phyloP scores from a whole-genome alignment of 2,888 invertebrate species.

The Cloeon dipterum region DNA sequence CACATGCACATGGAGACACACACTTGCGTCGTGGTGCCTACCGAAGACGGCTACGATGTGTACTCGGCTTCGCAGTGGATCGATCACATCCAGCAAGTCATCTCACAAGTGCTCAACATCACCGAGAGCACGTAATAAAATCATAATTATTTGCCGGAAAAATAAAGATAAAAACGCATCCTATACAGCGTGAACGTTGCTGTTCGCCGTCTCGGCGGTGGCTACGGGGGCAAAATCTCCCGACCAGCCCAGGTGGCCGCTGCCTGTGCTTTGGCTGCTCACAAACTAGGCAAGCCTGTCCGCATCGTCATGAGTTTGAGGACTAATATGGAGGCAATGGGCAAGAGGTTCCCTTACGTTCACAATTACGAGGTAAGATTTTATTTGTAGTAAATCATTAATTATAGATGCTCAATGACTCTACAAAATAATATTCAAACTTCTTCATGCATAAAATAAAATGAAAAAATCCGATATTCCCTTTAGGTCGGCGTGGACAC shows the following conservation, averaged over 20 bases:
- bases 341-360: conserved; percentile 41
- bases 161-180: too few species aligned
- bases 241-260: conserved; percentile 31
- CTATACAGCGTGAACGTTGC: conserved; percentile 40
- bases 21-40: conserved; percentile 35
- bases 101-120: conserved; percentile 29
- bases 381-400: too few species aligned
- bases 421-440: too few species aligned
- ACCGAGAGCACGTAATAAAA: conserved; percentile 30
- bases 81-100: conserved; percentile 29
- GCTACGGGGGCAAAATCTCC: conserved; percentile 54
- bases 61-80: conserved; percentile 39
- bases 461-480: too few species aligned
- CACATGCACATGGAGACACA: conserved; percentile 20
- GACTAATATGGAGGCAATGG: conserved; percentile 43
- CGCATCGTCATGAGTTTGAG: conserved; percentile 45
- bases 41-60: conserved; percentile 48
- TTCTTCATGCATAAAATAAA: too few species aligned
- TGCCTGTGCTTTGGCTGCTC: conserved; percentile 45
- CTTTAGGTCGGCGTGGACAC: conserved; percentile 27
- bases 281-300: conserved; percentile 37
- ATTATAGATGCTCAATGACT: too few species aligned
- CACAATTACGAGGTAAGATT: too few species aligned
- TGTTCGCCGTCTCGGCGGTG: conserved; percentile 56
- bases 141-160: too few species aligned